phyloP scores from a whole-genome alignment of 2,888 invertebrate species.

The Pediacus dermestoides region DNA sequence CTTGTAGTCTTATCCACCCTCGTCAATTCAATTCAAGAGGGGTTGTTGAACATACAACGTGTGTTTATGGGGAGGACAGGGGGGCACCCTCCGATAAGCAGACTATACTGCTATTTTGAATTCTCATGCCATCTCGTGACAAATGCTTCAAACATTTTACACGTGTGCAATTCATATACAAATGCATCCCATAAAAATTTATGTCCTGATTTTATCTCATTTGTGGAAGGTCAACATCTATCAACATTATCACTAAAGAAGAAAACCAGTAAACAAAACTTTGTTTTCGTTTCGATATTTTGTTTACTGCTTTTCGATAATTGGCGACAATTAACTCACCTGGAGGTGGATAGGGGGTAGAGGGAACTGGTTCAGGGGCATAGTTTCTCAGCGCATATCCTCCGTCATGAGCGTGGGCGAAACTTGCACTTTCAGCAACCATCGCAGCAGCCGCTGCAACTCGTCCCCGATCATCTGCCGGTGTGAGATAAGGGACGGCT shows the following conservation, averaged over 20 bases:
- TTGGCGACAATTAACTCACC: constrained; percentile 51
- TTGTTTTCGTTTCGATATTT: constrained; percentile 5
- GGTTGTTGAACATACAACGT: constrained; percentile 8
- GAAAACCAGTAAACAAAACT: too few relatives aligned
- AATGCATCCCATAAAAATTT: too few relatives aligned
- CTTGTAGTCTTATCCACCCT: too few relatives aligned
- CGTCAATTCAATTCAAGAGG: too few relatives aligned
- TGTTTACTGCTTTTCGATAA: constrained; percentile 6
- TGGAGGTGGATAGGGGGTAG: constrained; percentile 75
- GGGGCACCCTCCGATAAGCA: constrained; percentile 18
- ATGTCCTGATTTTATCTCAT: too few relatives aligned
- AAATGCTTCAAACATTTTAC: constrained; percentile 6
- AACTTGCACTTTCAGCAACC: constrained; percentile 60
- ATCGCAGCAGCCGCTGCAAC: constrained; percentile 56
- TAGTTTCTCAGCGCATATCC: constrained; percentile 74
- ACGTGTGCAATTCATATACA: constrained; percentile 2
- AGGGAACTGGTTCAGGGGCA: constrained; percentile 67
- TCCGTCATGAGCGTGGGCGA: constrained; percentile 62
- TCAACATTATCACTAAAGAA: too few relatives aligned
- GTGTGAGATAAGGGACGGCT: constrained; percentile 63
- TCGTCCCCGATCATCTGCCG: constrained; percentile 67
- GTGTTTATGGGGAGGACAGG: too few relatives aligned
- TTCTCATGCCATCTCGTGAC: constrained; percentile 42
- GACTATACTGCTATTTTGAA: constrained; percentile 23
- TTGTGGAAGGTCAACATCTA: constrained; percentile 1